These are phyloP conservation scores for Pissodes strobi DNA, from an alignment of 1,140 invertebrate species.

Conservation along the genomic window DNA sequence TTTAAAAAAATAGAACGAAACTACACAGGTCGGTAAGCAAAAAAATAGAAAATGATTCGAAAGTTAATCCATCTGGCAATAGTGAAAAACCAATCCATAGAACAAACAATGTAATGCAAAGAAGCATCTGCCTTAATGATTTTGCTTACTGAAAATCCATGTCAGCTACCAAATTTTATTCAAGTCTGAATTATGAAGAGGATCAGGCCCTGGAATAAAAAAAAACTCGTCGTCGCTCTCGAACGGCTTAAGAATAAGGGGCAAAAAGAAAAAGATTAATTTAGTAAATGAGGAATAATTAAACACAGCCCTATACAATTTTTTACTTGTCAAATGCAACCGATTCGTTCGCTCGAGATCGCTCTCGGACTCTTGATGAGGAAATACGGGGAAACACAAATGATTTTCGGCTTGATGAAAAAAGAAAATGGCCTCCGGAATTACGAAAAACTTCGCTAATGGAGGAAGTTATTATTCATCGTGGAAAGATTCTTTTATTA, in stretches of 20 bases:
- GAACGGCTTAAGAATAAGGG: conserved; percentile 19
- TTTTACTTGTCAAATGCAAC: conserved; percentile 41
- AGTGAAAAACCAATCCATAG: no score
- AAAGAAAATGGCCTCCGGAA: conserved; percentile 28
- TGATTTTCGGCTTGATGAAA: conserved; percentile 22
- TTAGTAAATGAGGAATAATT: conserved; percentile 39
- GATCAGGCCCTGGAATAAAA: not conserved
- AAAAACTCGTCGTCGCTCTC: not conserved
- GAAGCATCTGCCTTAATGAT: no score
- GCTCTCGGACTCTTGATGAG: conserved; percentile 30
- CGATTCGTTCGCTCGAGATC: conserved; percentile 22
- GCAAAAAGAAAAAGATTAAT: conserved; percentile 36
- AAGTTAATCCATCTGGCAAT: no score
- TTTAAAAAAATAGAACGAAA: conserved; percentile 2
- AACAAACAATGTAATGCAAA: no score
- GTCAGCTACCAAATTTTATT: not conserved
- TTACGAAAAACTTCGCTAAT: conserved; percentile 9
- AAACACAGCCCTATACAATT: conserved; percentile 39
- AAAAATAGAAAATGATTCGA: no score
- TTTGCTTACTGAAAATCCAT: no score
- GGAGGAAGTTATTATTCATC: conserved; percentile 19
- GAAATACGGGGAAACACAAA: conserved; percentile 37
- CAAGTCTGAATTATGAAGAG: not conserved
- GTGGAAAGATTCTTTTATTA: not conserved
- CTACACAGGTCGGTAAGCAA: not conserved